Evolutionary conservation across 2,113 vertebrate genomes (phyloP), one percentile per base, ranked within the genome.

Genomic region (Leptobrachium leishanense): DNA sequence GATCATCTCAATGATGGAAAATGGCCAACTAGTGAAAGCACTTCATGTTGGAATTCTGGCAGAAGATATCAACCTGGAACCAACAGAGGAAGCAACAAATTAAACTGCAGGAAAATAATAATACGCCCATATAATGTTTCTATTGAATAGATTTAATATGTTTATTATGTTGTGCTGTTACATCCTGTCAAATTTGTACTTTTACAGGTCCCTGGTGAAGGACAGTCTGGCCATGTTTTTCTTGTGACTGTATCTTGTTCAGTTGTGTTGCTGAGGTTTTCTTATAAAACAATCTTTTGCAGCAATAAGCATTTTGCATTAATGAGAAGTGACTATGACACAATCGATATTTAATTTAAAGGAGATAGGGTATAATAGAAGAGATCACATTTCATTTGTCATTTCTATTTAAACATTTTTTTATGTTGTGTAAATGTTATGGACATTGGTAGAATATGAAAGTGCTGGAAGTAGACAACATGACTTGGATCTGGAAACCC

Each of bases 151-250:
- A 53, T 69, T 59, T 68, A 76, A 59, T 59, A 66, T 69, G 50
- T 69, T 59, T 68, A n/a, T 68, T 43, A 68, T 68, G 75, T 59
- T 76, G 65, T 68, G 55, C 66, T 43, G 50, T 76, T 69, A 59
- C 63, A 76, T 76, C 75, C 75, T 76, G 75, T 43, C 41, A 76
- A 54, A 57, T 76, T 43, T 68, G 54, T 20, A 40, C 13, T 68
- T 76, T 69, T 68, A 76, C 75, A 55, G 68, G 65, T 76, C 75
- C 68, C 75, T 76, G 55, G 65, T 44, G 75, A 9, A 40, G 4
- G 53, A 76, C 68, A 68, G 68, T 15, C 43, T 31, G 42, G 67
- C 54, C 65, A 68, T 39, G 40, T 76, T 76, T 69, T 63, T 64
- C 41, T 54, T 42, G 54, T 65, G 46, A 67, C 53, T 54, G 54